Conservation (phyloP, 2,113 vertebrate species). For the Cheilinus undulatus region DNA sequence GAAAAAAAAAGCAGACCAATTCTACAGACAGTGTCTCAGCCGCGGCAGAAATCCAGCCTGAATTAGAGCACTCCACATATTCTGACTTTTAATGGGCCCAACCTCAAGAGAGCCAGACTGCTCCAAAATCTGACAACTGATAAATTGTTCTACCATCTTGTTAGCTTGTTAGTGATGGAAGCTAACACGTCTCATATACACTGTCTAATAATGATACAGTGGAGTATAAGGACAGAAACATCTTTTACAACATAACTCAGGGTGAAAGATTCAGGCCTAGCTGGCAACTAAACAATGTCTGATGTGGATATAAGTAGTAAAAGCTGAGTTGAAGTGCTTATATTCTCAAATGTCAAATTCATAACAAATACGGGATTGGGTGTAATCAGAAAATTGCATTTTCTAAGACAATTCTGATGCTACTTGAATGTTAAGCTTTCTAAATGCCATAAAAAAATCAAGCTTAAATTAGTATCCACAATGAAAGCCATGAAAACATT, state of each 20-base stretch:
- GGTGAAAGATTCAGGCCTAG: conserved; percentile 18
- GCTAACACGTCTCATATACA: conserved; percentile 27
- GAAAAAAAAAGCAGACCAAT: too few relatives aligned
- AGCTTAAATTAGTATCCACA: background rate
- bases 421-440: background rate
- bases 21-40: background rate
- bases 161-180: conserved; percentile 33
- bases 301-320: conserved; percentile 1
- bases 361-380: background rate
- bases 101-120: background rate
- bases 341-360: background rate
- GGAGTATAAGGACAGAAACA: conserved; percentile 6
- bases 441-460: background rate
- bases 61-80: conserved; percentile 22
- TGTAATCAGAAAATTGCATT: conserved; percentile 1
- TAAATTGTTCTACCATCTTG: conserved; percentile 39
- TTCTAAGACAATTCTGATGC: background rate
- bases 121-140: conserved; percentile 52
- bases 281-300: conserved; percentile 18
- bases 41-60: background rate
- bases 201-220: conserved; percentile 34
- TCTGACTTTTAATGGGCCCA: conserved; percentile 21
- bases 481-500: background rate
- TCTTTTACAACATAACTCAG: background rate
- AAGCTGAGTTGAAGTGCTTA: background rate